Base-by-base conservation (phyloP, 2,888 invertebrate genomes). In the Lamellibrachia columna region DNA sequence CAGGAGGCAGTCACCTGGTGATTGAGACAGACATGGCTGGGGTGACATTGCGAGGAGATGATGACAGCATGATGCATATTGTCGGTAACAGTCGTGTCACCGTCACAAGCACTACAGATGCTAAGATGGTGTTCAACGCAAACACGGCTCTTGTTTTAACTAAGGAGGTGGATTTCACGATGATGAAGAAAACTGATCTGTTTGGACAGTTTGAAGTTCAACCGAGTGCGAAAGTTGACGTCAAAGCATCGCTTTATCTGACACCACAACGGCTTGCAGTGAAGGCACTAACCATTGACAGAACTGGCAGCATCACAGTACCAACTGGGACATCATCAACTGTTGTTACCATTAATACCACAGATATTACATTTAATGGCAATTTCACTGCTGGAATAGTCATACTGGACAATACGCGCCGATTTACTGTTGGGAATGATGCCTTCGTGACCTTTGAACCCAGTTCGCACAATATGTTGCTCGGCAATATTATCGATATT, bases 1-100 rank as follows among this genome's bases (percentile, higher is more conserved):
- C 58, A 3, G 93, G 93, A 90, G 93, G 93, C 53, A 93, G 93
- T 40, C 93, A 94, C 91, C 90, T 95, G 8, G 94, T 94, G 28
- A 52, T 95, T 8, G 92, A 92, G 9, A 93, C 92, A 28, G 58
- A 94, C 28, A 90, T 93, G n/a, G 90, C 92, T 11, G 92, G 93
- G 15, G 93, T 93, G 92, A 75, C 94, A 7, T 75, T 92, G 9
- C 75, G 15, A 6, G 92, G 93, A 4, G 94, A 94, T 90, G 90
- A 93, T 55, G 92, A 92, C 40, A 93, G 93, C 52, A 92, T 93
- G 58, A 90, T 94, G 8, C 93, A 94, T 93, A 90, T 94, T 28
- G 91, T 91, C 6, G 93, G 91, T 6, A 91, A 90, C 15, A 58
- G 93, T 11, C 91, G 53, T 4, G 53, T 94, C 22, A 92, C 90